Evolutionary conservation across 2,113 vertebrate genomes (phyloP).

Genomic region (Dipodomys merriami): DNA sequence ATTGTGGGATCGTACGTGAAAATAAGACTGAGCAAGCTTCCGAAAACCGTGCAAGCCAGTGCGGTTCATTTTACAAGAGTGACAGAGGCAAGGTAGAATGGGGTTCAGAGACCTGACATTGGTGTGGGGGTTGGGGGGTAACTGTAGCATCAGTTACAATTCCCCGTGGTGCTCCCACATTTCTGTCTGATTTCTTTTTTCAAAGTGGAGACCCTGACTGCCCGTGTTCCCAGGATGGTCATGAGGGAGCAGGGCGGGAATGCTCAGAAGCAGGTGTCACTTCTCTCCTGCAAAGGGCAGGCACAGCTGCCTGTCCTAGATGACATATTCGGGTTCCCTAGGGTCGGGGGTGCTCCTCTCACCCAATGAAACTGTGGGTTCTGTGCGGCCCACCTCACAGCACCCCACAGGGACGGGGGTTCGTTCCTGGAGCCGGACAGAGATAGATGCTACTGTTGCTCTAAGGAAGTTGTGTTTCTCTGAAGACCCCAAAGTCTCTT

Average conservation of each 20-base stretch:
- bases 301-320: not conserved
- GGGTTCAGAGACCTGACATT: not conserved
- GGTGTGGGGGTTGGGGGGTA: not conserved
- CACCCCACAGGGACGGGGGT: not conserved
- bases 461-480: not conserved
- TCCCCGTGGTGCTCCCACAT: not conserved
- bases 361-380: not conserved
- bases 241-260: not conserved
- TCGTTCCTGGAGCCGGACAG: not conserved
- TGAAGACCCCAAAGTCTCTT: not conserved
- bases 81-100: not conserved
- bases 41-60: not conserved
- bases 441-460: not conserved
- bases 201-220: not conserved
- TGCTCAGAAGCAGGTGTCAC: not conserved
- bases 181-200: not conserved
- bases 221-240: not conserved
- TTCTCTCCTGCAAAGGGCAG: not conserved
- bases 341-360: not conserved
- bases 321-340: not conserved
- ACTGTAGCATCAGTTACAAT: not conserved
- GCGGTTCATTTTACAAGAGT: not conserved
- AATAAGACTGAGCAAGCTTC: not conserved
- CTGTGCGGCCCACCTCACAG: not conserved
- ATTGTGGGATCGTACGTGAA: not conserved